phyloP scores from a whole-genome alignment of 2,888 invertebrate species.

The Microctonus hyperodae region DNA sequence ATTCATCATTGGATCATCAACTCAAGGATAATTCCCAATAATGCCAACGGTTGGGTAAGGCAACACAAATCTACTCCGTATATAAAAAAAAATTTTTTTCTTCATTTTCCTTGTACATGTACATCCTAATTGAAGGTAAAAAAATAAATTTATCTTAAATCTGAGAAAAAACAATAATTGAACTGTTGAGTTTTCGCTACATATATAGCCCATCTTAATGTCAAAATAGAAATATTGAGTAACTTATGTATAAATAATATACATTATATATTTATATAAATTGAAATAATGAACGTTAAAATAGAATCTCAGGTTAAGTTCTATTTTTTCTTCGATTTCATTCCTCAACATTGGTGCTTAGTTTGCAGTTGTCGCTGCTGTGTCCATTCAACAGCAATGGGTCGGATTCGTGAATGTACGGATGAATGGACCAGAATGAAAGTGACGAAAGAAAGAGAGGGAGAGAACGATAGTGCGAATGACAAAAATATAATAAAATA shows the following conservation, averaged over 20 bases:
- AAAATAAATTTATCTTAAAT: conserved; percentile 61
- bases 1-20: conserved; percentile 37
- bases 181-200: conserved; percentile 58
- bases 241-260: neutral
- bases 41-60: conserved; percentile 54
- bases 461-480: conserved; percentile 32
- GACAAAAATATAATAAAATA: conserved; percentile 26
- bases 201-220: conserved; percentile 27
- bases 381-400: conserved; percentile 1
- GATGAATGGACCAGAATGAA: conserved; percentile 33
- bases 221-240: conserved; percentile 5
- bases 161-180: conserved; percentile 50
- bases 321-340: conserved; percentile 3
- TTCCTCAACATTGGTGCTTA: conserved; percentile 21
- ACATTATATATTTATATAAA: neutral
- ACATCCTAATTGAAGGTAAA: conserved; percentile 54
- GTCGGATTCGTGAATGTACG: conserved; percentile 17
- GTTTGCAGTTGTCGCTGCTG: conserved; percentile 13
- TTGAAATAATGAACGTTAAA: too few species aligned
- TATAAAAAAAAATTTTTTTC: conserved; percentile 48
- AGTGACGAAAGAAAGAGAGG: conserved; percentile 29
- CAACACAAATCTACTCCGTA: conserved; percentile 43
- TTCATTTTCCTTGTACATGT: conserved; percentile 59
- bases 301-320: neutral
- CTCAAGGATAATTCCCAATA: conserved; percentile 49